Evolutionary conservation across 2,797 vertebrate genomes (phyloP).

Genomic region (Channa striata): DNA sequence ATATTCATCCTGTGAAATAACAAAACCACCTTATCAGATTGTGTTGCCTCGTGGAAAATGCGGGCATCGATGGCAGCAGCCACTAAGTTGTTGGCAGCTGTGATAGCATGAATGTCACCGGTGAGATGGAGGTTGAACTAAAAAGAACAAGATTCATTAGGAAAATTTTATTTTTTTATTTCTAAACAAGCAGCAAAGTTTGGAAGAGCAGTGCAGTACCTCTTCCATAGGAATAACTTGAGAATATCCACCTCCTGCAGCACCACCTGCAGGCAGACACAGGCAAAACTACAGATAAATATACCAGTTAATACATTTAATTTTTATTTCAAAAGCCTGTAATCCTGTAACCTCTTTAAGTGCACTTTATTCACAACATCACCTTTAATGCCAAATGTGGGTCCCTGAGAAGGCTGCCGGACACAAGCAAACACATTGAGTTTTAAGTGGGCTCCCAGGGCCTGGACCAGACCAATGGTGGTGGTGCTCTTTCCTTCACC

Average conservation of each 20-base stretch:
- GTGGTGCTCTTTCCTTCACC: conserved; percentile 99
- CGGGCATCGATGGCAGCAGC: conserved; percentile 95
- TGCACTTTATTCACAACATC: conserved; percentile 6
- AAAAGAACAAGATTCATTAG: conserved; percentile 23
- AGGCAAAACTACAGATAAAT: conserved; percentile 21
- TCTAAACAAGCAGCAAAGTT: fast-evolving
- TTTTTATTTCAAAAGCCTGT: not conserved
- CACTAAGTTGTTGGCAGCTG: conserved; percentile 96
- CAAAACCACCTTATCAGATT: conserved; percentile 90
- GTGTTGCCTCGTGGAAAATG: conserved; percentile 95
- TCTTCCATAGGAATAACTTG: conserved; percentile 99
- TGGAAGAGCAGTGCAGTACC: conserved; percentile 79
- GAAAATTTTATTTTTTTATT: not conserved
- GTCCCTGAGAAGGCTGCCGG: conserved; percentile 97
- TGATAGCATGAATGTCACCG: conserved; percentile 98
- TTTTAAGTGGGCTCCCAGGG: conserved; percentile 93
- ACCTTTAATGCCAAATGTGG: conserved; percentile 99
- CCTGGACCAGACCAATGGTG: conserved; percentile 94
- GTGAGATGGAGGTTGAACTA: conserved; percentile 99
- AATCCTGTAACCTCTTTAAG: not conserved
- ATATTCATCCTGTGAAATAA: not conserved
- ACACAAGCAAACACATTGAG: conserved; percentile 97
- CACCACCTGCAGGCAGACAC: conserved; percentile 90
- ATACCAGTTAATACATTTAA: not conserved
- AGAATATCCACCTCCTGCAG: conserved; percentile 98